Conservation (phyloP, 1,140 invertebrate species). For the Lepidurus apus region DNA sequence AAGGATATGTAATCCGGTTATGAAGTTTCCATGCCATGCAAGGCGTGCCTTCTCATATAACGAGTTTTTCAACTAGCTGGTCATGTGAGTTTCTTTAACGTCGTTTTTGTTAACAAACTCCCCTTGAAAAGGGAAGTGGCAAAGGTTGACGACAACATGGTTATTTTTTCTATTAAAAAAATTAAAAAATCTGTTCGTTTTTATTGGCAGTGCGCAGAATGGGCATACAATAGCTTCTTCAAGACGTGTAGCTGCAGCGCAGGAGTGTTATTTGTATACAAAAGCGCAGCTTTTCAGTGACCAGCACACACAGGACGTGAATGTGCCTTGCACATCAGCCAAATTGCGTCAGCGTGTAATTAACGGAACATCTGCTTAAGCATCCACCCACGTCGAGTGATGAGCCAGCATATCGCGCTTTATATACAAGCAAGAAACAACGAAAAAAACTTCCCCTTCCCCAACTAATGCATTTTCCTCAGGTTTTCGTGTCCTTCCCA, state of each 20-base stretch:
- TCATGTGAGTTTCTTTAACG: conserved; percentile 2
- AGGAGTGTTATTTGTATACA: conserved; percentile 12
- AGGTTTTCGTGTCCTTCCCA: not conserved
- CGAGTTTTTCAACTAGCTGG: conserved; percentile 8
- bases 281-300: conserved; percentile 4
- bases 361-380: conserved; percentile 21
- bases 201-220: not conserved
- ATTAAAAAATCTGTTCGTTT: not conserved
- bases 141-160: conserved; percentile 14
- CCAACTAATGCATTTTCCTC: not conserved
- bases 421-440: not conserved
- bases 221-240: not conserved
- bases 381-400: conserved; percentile 17
- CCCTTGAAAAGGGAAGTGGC: not conserved
- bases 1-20: conserved; percentile 22
- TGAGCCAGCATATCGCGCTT: not conserved
- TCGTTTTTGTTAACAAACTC: not conserved
- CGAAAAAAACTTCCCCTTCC: not conserved
- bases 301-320: not conserved
- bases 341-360: conserved; percentile 19
- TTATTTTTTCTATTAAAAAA: not conserved
- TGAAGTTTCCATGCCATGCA: conserved; percentile 21
- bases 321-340: conserved; percentile 13
- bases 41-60: conserved; percentile 21
- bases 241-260: not conserved